Evolutionary conservation across 2,888 invertebrate species (phyloP), one percentile per base, ranked within the genome.

Genomic region (Torymus tubicola): DNA sequence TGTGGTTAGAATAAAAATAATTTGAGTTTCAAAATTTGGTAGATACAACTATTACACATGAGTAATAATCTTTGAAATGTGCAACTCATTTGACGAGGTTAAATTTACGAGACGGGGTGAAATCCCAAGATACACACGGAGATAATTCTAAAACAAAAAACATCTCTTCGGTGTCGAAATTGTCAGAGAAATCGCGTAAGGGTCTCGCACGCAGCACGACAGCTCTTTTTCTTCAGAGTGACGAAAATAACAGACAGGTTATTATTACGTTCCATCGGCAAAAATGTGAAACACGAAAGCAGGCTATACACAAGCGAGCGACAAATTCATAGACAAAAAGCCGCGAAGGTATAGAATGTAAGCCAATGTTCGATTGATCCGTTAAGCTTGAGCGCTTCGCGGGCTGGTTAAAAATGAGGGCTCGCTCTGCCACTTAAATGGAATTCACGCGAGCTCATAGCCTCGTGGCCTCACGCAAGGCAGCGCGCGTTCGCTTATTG

Each of bases 391-490:
- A 18, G 14, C 13, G 18, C 11, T 12, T 18, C 16, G n/a, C 31
- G n/a, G 60, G 16, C 42, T 18, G 10, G 42, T 42, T n/a, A 16
- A 31, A 53, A 67, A 73, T 31, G 64, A 60, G 24, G 31, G 1
- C 42, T 53, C 71, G 52, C 42, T 5, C 42, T 50, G 67, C 53
- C 69, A 60, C 65, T 64, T 55, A 57, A 71, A 75, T 65, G 65
- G 60, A 61, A 75, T 80, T 72, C 78, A 67, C 67, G 74, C 74
- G 70, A 74, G 61, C 11, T 16, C 58, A 16, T 31, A 16, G 18
- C 42, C 50, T 18, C 63, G 68, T 13, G 67, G 24, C n/a, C 21
- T 64, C 81, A 71, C 81, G 81, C 77, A 69, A 77, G 42, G 42
- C 42, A 42, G 64, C 18, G 21, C 50, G 16, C 21, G 31, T n/a